Percentiles rank a stretch among this genome's conserved stretches.
Evolutionary conservation across 1,140 invertebrate genomes (phyloP).

Genomic region (Andricus grossulariae): DNA sequence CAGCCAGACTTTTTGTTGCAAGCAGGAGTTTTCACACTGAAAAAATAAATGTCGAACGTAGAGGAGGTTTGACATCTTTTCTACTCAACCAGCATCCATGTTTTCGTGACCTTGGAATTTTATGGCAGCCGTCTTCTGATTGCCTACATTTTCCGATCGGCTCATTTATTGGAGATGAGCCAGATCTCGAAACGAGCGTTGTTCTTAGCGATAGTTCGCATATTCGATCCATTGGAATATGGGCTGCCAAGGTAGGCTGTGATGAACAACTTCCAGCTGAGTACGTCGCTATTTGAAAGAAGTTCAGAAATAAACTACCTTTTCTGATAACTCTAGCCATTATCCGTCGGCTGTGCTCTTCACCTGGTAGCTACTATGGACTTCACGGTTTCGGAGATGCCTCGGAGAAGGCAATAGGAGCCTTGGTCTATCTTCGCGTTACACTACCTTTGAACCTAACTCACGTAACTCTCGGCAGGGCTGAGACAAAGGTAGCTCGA

Average conservation of each 20-base stretch:
- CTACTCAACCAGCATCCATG: too few species aligned
- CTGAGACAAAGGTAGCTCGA: slow-evolving; percentile 22
- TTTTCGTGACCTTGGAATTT: too few species aligned
- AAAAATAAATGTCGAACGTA: too few species aligned
- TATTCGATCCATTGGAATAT: too few species aligned
- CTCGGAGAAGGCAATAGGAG: background rate
- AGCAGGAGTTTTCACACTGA: too few species aligned
- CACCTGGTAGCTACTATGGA: background rate
- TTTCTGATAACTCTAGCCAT: background rate
- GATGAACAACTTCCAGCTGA: background rate
- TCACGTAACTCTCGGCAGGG: background rate
- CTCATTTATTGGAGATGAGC: too few species aligned
- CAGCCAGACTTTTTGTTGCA: too few species aligned
- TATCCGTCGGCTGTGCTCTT: background rate
- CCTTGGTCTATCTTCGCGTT: background rate
- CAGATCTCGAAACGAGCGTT: too few species aligned
- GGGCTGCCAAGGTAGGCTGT: background rate
- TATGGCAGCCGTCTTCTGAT: too few species aligned
- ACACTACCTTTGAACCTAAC: background rate
- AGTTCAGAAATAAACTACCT: background rate
- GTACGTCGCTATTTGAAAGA: background rate
- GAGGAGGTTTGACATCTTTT: too few species aligned
- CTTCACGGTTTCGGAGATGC: background rate
- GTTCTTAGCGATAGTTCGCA: too few species aligned
- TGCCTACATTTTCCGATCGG: too few species aligned